Evolutionary conservation across 92 coral and sea anemone species (phyloP), one percentile per base, ranked within the genome.

Genomic region (Palythoa heliodiscus): DNA sequence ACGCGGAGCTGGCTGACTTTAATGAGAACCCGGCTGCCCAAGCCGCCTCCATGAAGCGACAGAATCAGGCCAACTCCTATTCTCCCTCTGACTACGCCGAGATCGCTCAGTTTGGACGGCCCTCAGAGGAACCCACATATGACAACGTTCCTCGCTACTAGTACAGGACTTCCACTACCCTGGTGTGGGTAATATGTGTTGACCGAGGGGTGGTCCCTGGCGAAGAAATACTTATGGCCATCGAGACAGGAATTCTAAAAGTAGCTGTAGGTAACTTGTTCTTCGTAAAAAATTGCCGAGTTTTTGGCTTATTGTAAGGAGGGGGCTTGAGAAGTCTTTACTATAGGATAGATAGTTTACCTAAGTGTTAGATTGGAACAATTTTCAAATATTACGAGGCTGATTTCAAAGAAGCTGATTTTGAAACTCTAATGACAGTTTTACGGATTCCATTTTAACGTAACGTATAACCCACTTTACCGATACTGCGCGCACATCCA

Each of bases 81-180:
- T 24, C 2, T 55, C 81, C 81, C 11, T 52, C 81, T 20, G 81
- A 76, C 81, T 76, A 76, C 4, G 81, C 81, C 5, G 81, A 76
- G 81, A 76, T 76, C 22, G 17, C 81, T 76, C 81, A 76, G 68
- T 76, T 76, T 2, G 81, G 81, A 53, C 39, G 81, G 11, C 81
- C 43, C 48, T 6, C 39, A 5, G 68, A 55, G 22, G 81, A 76
- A 16, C 81, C 67, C 52, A 76, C 39, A 68, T 76, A 76, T 76
- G 81, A 76, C 25, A 76, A 76, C 24, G 81, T 76, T 43, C 81
- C 81, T 15, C 81, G 81, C 48, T 76, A 76, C 15, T 54, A 76
- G 81, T 14, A 25, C 9, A 48, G 81, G 20, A 35, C 47, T 54
- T 37, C 22, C 48, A 17, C 24, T 6, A 11, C 38, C 17, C 52